Percentiles rank a stretch among this genome's conserved stretches.
phyloP scores from a whole-genome alignment of 37 sponge, comb jelly and placozoan genomes.

The Lycopodina hypogea region DNA sequence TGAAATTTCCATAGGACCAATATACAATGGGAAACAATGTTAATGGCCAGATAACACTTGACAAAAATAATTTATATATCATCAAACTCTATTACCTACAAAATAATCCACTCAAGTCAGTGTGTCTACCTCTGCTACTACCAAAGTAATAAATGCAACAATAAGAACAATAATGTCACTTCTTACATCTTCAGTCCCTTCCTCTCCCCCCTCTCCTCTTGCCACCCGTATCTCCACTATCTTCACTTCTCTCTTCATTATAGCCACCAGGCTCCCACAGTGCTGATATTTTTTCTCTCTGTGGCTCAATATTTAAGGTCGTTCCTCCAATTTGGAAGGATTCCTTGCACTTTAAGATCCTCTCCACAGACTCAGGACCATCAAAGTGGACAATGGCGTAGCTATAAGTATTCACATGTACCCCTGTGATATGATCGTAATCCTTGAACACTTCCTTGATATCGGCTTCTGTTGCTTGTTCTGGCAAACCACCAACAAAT shows the following conservation, averaged over 20 bases:
- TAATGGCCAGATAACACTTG: too few species aligned
- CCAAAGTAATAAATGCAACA: not conserved
- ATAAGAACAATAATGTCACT: not conserved
- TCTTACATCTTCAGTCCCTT: not conserved
- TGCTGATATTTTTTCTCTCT: slow-evolving; percentile 46
- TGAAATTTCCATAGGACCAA: too few species aligned
- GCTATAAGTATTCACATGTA: slow-evolving; percentile 81
- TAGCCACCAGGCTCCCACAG: slow-evolving; percentile 2
- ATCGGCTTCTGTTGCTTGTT: slow-evolving; percentile 54
- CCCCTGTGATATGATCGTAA: slow-evolving; percentile 64
- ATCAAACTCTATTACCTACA: too few species aligned
- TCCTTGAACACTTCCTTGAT: slow-evolving; percentile 58
- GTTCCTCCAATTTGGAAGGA: slow-evolving; percentile 54
- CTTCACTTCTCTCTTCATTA: not conserved
- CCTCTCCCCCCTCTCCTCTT: slow-evolving; percentile 8
- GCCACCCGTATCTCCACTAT: not conserved
- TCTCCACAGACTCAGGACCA: slow-evolving; percentile 58
- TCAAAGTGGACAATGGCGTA: slow-evolving; percentile 91
- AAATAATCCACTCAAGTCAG: not conserved
- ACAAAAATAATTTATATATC: too few species aligned
- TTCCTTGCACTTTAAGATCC: slow-evolving; percentile 40
- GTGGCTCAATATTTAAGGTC: slow-evolving; percentile 80
- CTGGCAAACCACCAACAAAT: slow-evolving; percentile 90
- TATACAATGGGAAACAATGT: too few species aligned
- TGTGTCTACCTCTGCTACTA: not conserved